Percentiles rank a stretch among this genome's conserved stretches.
Conservation (phyloP, 1,140 invertebrate species). For the Archivesica marissinica region DNA sequence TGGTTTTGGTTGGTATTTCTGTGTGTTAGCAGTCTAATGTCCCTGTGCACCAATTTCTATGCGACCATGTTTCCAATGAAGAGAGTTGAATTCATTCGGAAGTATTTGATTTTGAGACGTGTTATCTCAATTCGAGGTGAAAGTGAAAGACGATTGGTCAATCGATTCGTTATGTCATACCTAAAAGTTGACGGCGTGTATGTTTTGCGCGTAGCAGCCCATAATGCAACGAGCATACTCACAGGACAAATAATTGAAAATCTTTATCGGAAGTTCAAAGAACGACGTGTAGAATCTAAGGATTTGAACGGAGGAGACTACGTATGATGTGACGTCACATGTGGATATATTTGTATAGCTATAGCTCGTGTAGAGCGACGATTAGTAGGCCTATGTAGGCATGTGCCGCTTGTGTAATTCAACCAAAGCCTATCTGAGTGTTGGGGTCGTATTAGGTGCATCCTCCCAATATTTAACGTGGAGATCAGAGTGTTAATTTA, state of each 20-base stretch:
- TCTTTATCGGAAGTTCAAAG: conserved; percentile 37
- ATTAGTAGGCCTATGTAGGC: too few species aligned
- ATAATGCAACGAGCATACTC: conserved; percentile 80
- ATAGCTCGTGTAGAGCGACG: too few species aligned
- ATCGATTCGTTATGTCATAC: conserved; percentile 74
- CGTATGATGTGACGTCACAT: too few species aligned
- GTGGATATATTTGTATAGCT: too few species aligned
- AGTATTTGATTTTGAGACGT: conserved; percentile 79
- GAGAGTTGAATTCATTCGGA: conserved; percentile 79
- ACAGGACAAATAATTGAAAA: conserved; percentile 75
- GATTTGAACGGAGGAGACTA: conserved; percentile 22
- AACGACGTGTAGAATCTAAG: conserved; percentile 26
- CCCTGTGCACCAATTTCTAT: conserved; percentile 78
- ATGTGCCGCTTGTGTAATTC: too few species aligned
- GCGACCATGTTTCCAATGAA: conserved; percentile 75
- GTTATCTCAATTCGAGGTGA: conserved; percentile 75
- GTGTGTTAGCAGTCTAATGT: conserved; percentile 82
- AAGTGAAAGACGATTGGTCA: conserved; percentile 72
- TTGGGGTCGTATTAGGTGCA: too few species aligned
- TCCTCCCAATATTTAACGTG: too few species aligned
- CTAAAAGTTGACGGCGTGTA: conserved; percentile 79
- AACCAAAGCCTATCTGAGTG: too few species aligned
- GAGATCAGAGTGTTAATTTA: too few species aligned
- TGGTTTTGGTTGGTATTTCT: conserved; percentile 86
- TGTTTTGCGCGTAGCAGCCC: conserved; percentile 76